Evolutionary conservation across 2,888 invertebrate species (phyloP).

Genomic region (Aplocera efformata): DNA sequence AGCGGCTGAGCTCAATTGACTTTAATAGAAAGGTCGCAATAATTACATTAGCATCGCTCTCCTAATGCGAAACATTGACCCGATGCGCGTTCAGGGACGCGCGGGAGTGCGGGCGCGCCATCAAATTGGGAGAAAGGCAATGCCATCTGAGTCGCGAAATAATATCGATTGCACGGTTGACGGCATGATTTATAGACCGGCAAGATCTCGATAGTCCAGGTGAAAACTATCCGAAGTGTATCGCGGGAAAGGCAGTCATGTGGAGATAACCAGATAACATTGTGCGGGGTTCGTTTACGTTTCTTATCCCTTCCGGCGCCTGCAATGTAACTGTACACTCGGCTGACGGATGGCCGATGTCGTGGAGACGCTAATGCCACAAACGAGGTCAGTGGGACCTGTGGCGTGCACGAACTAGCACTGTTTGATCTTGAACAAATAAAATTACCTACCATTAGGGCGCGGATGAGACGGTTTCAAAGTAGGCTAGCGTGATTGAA

Average conservation of each 20-base stretch:
- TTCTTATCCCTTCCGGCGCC: conserved; percentile 5
- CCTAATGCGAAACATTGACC: conserved; percentile 45
- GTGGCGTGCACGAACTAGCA: conserved; percentile 38
- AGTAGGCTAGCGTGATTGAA: conserved; percentile 37
- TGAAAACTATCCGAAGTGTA: conserved; percentile 7
- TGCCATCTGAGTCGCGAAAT: conserved; percentile 22
- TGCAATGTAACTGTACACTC: conserved; percentile 40
- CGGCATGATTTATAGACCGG: conserved; percentile 14
- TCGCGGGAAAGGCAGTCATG: conserved; percentile 15
- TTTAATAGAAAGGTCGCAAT: conserved; percentile 68
- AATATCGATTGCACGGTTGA: conserved; percentile 24
- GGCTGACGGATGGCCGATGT: conserved; percentile 45
- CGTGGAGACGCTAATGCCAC: conserved; percentile 53
- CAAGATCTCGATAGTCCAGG: conserved; percentile 2
- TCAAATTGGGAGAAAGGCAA: conserved; percentile 33
- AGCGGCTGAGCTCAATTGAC: conserved; percentile 49
- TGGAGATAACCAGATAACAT: conserved; percentile 1
- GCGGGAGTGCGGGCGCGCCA: conserved; percentile 6
- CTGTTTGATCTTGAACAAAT: conserved; percentile 51
- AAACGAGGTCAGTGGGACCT: conserved; percentile 61
- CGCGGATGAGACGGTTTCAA: conserved; percentile 25
- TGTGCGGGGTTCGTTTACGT: conserved; percentile 1
- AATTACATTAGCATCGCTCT: conserved; percentile 61
- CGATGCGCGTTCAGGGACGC: conserved; percentile 23
- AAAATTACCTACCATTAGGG: conserved; percentile 41